Conservation (phyloP, 1,140 invertebrate genomes). For the Cotesia vestalis region DNA sequence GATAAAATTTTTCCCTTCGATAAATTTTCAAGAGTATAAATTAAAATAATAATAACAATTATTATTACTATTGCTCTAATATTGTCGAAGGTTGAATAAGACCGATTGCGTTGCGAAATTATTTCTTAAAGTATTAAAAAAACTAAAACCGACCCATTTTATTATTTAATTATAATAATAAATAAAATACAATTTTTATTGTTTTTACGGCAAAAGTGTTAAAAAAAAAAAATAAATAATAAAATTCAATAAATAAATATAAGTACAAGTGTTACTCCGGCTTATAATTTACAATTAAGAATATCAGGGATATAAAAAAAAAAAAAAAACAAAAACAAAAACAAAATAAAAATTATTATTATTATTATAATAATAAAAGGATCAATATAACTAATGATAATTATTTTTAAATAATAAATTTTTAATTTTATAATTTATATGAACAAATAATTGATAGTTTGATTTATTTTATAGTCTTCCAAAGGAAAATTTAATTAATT, state of each 20-base stretch:
- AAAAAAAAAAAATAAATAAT: neutral
- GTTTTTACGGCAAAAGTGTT: no score
- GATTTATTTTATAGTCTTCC: slow-evolving; percentile 36
- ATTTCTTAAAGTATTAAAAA: slow-evolving; percentile 61
- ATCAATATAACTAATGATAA: slow-evolving; percentile 18
- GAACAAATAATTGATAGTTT: no score
- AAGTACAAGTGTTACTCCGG: slow-evolving; percentile 13
- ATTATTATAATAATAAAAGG: neutral
- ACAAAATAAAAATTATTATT: neutral
- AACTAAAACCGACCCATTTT: slow-evolving; percentile 40
- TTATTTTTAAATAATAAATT: no score
- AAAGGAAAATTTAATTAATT: slow-evolving; percentile 13
- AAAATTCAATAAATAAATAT: slow-evolving; percentile 11
- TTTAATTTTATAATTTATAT: no score
- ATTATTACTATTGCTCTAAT: no score
- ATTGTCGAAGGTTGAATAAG: no score
- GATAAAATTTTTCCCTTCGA: slow-evolving; percentile 13
- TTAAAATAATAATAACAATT: neutral
- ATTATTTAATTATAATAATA: no score
- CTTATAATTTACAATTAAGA: slow-evolving; percentile 16
- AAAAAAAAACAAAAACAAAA: slow-evolving; percentile 11
- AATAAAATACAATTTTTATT: no score
- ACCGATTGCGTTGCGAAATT: slow-evolving; percentile 27
- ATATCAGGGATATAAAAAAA: slow-evolving; percentile 16
- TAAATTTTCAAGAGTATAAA: slow-evolving; percentile 1